Base-by-base conservation (phyloP, 2,888 invertebrate species). In the Spatulosminthurus flaviceps region DNA sequence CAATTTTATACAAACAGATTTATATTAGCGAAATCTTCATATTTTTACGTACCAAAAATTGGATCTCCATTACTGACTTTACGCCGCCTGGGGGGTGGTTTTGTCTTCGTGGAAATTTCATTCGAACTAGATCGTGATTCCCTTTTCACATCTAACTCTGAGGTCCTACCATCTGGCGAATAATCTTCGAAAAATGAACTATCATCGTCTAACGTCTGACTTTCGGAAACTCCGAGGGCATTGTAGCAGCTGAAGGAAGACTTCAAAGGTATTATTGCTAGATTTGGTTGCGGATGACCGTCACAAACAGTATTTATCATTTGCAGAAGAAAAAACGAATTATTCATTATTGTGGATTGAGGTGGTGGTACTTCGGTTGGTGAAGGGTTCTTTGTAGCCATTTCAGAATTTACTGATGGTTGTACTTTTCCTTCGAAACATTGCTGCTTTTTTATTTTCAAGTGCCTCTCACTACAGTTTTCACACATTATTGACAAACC, bases 281-380 rank as follows among this genome's bases (percentile, higher is more conserved):
- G 77, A 28, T 29, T 34, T 28, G 51, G 78, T 13, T 75, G 78
- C 2, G 77, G 78, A 0, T 84, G 82, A 28, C 64, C 76, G 34
- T 82, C 81, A 24, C 80, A 77, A 5, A 79, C 61, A 21, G 83
- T 83, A 70, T 84, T 85, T 13, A 83, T 83, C 84, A 85, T 84
- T 81, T 84, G 85, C 80, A 98, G 89, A 16, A 98, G 88, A 87
- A 98, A 98, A 88, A 96, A 91, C 0, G 98, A 97, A 87, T 98
- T 98, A 87, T 96, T 96, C 86, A 93, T 94, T 91, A 98, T 94
- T 5, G 93, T 91, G 70, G 92, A 88, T 86, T 95, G 91, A 84
- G 26, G 78, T 22, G 72, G 78, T 41, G 4, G n/a, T 2, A 71
- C 21, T 24, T 79, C 78, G 9, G 72, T 66, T 5, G 75, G 75